Evolutionary conservation across 2,113 vertebrate species (phyloP), one percentile per base, ranked within the genome.

Genomic region (Eudorcas thomsonii): DNA sequence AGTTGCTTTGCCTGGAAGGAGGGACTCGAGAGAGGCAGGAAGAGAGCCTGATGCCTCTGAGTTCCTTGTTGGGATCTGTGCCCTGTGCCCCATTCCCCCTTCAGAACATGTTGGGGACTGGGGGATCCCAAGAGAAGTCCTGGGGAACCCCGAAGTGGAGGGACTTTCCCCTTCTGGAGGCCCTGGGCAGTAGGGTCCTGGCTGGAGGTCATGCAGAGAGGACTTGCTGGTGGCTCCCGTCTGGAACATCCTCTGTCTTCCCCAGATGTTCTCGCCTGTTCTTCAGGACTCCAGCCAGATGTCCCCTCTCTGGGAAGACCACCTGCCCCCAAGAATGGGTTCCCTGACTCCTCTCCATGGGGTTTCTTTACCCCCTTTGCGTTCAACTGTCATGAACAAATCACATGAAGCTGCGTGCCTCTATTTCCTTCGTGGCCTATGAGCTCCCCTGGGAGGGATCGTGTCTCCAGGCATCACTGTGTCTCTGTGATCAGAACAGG

Each of bases 381-480:
- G 1, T 60, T n/a, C 11, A 0, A 2, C 21, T 23, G 48, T 6
- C 62, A 0, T 10, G 23, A 78, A 11, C n/a, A 0, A 9, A 33
- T 30, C 62, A 6, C 21, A 13, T 0, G 2, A 1, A 2, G 23
- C 0, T 3, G 4, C 16, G 1, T 0, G 36, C 52, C 28, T 94
- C 28, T 94, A 14, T 48, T 8, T 52, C 43, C 3, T 39, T 26
- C n/a, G 12, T 10, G 12, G 48, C 50, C 71, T 54, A 11, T 12
- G 59, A 50, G 52, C 52, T 39, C 43, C 62, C 13, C 8, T 10
- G 59, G 43, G 78, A 48, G 26, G 30, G 64, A n/a, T 15, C 16
- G 0, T 0, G 25, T 7, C 28, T 7, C 3, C 3, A 28, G 1
- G 45, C 21, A 3, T 30, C 23, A 17, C 1, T 5, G 59, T 4